Evolutionary conservation across 2,113 vertebrate genomes (phyloP).

Genomic region (Progne subis): DNA sequence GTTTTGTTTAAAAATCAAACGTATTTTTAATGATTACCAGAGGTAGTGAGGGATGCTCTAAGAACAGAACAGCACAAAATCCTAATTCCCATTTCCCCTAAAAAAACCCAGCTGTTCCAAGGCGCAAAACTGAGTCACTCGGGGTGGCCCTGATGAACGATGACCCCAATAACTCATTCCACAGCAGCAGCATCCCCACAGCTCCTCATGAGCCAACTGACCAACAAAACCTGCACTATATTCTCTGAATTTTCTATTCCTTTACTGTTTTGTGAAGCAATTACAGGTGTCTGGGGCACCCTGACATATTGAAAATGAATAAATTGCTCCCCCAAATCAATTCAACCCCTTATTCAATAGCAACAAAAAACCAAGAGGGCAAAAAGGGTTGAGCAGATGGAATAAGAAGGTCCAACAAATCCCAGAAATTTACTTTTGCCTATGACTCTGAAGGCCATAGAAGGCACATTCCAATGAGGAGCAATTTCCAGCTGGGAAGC

Average conservation of each 20-base stretch:
- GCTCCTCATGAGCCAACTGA: neutral
- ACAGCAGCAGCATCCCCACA: neutral
- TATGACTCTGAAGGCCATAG: neutral
- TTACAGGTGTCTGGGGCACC: neutral
- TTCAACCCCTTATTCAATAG: rapidly evolving
- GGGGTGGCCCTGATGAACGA: neutral
- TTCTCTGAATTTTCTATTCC: rapidly evolving
- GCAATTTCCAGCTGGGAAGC: neutral
- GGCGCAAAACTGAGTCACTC: neutral
- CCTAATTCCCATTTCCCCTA: rapidly evolving
- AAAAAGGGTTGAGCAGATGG: neutral
- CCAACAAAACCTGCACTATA: rapidly evolving
- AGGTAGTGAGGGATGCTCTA: neutral
- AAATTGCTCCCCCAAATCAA: neutral
- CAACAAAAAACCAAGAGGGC: neutral
- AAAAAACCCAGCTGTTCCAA: rapidly evolving
- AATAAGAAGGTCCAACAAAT: rapidly evolving
- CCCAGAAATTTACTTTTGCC: neutral
- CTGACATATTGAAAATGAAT: neutral
- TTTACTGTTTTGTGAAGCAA: neutral
- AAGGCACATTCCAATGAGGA: neutral
- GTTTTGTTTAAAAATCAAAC: neutral
- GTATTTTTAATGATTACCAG: neutral
- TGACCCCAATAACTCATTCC: rapidly evolving
- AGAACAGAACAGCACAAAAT: neutral